Conservation (phyloP, 2,888 invertebrate genomes). For the Lasius platythorax region DNA sequence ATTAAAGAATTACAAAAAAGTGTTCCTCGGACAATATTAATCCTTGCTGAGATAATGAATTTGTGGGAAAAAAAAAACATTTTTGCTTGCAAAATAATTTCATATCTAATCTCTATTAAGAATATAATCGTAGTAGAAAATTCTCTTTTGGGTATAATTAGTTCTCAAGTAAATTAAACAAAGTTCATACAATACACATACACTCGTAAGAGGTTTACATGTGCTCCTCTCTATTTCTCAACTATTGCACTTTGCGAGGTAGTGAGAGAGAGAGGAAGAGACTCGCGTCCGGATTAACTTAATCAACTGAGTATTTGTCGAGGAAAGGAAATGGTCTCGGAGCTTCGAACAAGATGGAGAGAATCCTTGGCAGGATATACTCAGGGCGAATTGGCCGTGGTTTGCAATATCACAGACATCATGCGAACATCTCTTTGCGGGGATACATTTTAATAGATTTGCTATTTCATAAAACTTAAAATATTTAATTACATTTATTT, state of each 20-base stretch:
- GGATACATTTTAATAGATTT: conserved; percentile 63
- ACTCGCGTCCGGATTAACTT: conserved; percentile 51
- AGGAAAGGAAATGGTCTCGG: conserved; percentile 51
- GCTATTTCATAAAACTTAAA: no score
- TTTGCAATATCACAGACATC: conserved; percentile 24
- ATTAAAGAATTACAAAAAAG: not conserved
- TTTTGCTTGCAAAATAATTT: not conserved
- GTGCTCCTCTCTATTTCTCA: conserved; percentile 22
- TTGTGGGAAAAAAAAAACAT: not conserved
- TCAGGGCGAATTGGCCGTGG: conserved; percentile 54
- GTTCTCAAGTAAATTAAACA: conserved; percentile 38
- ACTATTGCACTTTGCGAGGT: conserved; percentile 14
- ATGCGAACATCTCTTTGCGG: conserved; percentile 45
- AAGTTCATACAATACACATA: not conserved
- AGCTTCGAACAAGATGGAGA: conserved; percentile 36
- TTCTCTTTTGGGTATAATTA: conserved; percentile 4
- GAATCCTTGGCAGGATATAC: not conserved
- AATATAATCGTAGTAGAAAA: not conserved
- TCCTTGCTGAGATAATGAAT: not conserved
- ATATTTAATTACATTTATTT: no score
- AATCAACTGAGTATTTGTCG: conserved; percentile 61
- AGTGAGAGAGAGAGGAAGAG: not conserved
- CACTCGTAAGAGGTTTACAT: not conserved
- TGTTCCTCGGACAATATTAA: not conserved
- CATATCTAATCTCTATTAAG: conserved; percentile 4